Percentiles rank a stretch among this genome's conserved stretches.
Conservation (phyloP, 2,888 invertebrate species). For the Sylvicola fuscatus region DNA sequence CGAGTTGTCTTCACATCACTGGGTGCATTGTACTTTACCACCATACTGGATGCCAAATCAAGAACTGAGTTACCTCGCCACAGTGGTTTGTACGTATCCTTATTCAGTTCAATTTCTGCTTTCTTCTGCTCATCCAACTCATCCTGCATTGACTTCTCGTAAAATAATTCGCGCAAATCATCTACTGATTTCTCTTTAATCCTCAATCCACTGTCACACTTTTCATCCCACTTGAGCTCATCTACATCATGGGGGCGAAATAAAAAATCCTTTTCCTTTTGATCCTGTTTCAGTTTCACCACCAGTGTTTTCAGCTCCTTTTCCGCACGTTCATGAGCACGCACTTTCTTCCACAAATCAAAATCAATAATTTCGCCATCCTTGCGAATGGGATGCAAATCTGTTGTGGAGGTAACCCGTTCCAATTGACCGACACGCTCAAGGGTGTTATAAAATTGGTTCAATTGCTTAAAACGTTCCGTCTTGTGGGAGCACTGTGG, state of each 20-base stretch:
- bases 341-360: slow-evolving; percentile 66
- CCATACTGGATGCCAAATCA: slow-evolving; percentile 53
- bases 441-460: slow-evolving; percentile 65
- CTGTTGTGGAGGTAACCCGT: slow-evolving; percentile 45
- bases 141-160: slow-evolving; percentile 30
- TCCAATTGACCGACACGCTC: slow-evolving; percentile 71
- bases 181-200: slow-evolving; percentile 75
- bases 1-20: slow-evolving; percentile 17
- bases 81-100: slow-evolving; percentile 56
- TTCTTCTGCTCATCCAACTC: slow-evolving; percentile 27
- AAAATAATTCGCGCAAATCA: slow-evolving; percentile 60
- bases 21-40: slow-evolving; percentile 33
- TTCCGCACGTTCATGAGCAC: slow-evolving; percentile 61
- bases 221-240: slow-evolving; percentile 54
- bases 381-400: slow-evolving; percentile 47
- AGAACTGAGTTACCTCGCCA: slow-evolving; percentile 71
- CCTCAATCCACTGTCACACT: slow-evolving; percentile 52
- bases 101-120: slow-evolving; percentile 26
- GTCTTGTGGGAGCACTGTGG: slow-evolving; percentile 20
- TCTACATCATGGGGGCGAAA: slow-evolving; percentile 57
- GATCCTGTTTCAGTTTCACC: slow-evolving; percentile 51
- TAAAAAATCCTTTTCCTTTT: slow-evolving; percentile 64
- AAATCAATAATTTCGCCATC: slow-evolving; percentile 71
- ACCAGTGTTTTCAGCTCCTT: slow-evolving; percentile 60
- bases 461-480: slow-evolving; percentile 63